Evolutionary conservation across 1,140 invertebrate genomes (phyloP).

Genomic region (Cotesia glomerata): DNA sequence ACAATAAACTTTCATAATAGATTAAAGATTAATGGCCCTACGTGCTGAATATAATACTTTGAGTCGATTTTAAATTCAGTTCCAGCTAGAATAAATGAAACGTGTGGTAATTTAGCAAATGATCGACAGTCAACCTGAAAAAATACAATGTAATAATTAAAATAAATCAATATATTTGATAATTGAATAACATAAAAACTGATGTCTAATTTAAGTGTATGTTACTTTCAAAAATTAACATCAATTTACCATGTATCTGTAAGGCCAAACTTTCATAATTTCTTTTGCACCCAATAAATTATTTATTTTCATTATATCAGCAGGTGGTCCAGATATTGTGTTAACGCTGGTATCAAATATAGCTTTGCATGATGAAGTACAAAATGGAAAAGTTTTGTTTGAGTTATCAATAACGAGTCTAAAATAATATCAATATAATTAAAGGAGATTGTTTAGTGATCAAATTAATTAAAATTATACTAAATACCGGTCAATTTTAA

Average conservation of each 20-base stretch:
- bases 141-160: not conserved
- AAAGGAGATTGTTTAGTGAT: slow-evolving; percentile 6
- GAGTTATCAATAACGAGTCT: slow-evolving; percentile 55
- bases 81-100: slow-evolving; percentile 70
- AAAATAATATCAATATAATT: slow-evolving; percentile 26
- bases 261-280: slow-evolving; percentile 49
- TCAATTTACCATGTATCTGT: slow-evolving; percentile 64
- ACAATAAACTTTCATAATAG: not conserved
- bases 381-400: slow-evolving; percentile 53
- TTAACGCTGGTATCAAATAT: slow-evolving; percentile 85
- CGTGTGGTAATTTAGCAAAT: slow-evolving; percentile 69
- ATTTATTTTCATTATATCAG: slow-evolving; percentile 73
- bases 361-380: slow-evolving; percentile 69
- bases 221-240: not conserved
- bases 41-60: slow-evolving; percentile 73
- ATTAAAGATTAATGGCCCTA: slow-evolving; percentile 48
- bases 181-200: not conserved
- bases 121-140: slow-evolving; percentile 64
- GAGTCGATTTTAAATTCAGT: slow-evolving; percentile 69
- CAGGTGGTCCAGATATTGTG: slow-evolving; percentile 75
- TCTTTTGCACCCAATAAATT: slow-evolving; percentile 71
- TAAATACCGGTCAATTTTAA: slow-evolving; percentile 72
- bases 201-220: no score
- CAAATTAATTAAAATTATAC: not conserved
- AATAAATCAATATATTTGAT: not conserved